phyloP scores from a whole-genome alignment of 2,797 vertebrate genomes.

The Tympanoctomys barrerae region DNA sequence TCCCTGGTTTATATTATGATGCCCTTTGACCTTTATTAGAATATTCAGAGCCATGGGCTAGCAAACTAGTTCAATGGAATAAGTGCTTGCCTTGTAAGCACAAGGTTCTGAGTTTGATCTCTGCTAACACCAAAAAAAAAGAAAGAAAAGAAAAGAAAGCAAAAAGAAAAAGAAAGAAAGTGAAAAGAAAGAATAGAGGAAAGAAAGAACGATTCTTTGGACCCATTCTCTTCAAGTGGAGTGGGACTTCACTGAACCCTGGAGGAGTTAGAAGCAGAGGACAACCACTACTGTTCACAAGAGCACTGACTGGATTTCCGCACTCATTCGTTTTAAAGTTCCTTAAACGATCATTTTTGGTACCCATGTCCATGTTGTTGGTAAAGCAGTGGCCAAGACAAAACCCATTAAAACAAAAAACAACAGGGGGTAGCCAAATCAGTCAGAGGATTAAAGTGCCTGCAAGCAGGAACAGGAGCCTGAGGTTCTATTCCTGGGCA shows the following conservation, averaged over 20 bases:
- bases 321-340: background rate
- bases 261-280: background rate
- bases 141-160: too few species aligned
- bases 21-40: background rate
- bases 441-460: too few species aligned
- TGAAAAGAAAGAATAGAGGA: too few species aligned
- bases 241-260: background rate
- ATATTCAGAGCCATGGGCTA: background rate
- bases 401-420: background rate
- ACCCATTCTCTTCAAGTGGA: background rate
- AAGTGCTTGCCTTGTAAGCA: too few species aligned
- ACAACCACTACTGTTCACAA: background rate
- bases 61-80: too few species aligned
- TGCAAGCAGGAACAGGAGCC: too few species aligned
- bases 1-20: background rate
- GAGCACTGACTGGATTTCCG: background rate
- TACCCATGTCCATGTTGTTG: background rate
- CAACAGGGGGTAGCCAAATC: too few species aligned
- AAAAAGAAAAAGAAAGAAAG: too few species aligned
- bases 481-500: too few species aligned
- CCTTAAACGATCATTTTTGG: background rate
- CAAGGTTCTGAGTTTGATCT: too few species aligned
- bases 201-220: background rate
- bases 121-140: too few species aligned
- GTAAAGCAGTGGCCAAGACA: background rate